A percentile compares a stretch with the other conserved stretches of the same genome.
Conservation (phyloP, 2,888 invertebrate genomes). For the Campoplex nolae region DNA sequence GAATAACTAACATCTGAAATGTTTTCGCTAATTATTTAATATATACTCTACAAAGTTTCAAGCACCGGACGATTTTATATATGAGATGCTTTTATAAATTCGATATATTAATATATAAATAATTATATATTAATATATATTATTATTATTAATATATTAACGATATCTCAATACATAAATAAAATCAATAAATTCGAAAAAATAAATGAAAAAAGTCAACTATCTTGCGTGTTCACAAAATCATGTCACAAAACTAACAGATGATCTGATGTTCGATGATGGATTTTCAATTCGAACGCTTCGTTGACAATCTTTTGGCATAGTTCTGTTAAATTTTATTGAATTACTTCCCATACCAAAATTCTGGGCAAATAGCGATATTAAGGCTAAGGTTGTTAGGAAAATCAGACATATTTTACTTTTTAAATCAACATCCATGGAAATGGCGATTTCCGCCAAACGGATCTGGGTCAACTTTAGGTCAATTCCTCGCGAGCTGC, state of each 20-base stretch:
- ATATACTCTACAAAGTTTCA: background rate
- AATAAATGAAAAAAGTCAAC: no score
- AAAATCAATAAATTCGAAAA: no score
- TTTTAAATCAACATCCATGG: background rate
- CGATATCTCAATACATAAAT: no score
- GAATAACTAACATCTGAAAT: no score
- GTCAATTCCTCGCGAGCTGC: background rate
- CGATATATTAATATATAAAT: no score
- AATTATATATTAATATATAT: no score
- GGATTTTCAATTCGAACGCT: background rate
- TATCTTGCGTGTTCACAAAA: no score
- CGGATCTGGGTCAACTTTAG: slow-evolving; percentile 16
- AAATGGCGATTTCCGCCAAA: background rate
- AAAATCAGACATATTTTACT: background rate
- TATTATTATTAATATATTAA: no score
- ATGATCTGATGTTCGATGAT: background rate
- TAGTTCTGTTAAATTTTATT: background rate
- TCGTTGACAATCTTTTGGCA: background rate
- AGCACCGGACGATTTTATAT: no score
- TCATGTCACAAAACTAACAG: background rate
- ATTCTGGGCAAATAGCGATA: background rate
- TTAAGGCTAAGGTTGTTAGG: background rate
- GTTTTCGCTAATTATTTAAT: background rate
- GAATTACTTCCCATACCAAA: background rate
- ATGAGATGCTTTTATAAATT: no score